A percentile compares a stretch with the other conserved stretches of the same genome.
Conservation (phyloP, 2,888 invertebrate genomes). For the Trissolcus brochymenae region DNA sequence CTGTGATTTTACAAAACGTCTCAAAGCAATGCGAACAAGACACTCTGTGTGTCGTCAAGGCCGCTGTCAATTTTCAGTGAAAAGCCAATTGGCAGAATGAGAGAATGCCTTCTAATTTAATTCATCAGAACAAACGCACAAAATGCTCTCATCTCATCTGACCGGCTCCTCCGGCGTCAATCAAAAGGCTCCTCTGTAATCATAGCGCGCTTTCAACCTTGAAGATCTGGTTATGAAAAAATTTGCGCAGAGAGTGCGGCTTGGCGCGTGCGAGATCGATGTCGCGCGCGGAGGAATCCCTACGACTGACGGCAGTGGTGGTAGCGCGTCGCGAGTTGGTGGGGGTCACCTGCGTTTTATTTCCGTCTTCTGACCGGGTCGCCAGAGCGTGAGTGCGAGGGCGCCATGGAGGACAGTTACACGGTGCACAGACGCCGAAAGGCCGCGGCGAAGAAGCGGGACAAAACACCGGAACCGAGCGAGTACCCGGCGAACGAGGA, state of each 20-base stretch:
- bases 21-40: too few relatives aligned
- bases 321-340: slow-evolving; percentile 57
- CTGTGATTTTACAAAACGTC: too few relatives aligned
- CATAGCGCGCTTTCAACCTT: not conserved
- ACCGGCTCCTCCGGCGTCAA: too few relatives aligned
- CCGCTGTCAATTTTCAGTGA: too few relatives aligned
- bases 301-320: slow-evolving; percentile 30
- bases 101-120: too few relatives aligned
- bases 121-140: too few relatives aligned
- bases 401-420: slow-evolving; percentile 74
- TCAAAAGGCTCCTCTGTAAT: too few relatives aligned
- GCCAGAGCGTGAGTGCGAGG: slow-evolving; percentile 49
- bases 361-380: slow-evolving; percentile 65
- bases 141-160: too few relatives aligned
- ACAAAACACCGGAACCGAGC: slow-evolving; percentile 70
- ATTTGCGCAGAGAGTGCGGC: slow-evolving; percentile 1
- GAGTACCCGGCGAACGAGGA: slow-evolving; percentile 38
- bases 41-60: too few relatives aligned
- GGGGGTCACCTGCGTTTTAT: slow-evolving; percentile 72
- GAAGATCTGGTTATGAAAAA: not conserved
- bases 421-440: slow-evolving; percentile 73
- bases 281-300: slow-evolving; percentile 60
- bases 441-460: slow-evolving; percentile 68
- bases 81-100: too few relatives aligned
- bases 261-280: slow-evolving; percentile 59